Percentiles rank a stretch among this genome's conserved stretches.
Conservation (phyloP, 2,113 vertebrate genomes). For the Festucalex cinctus region DNA sequence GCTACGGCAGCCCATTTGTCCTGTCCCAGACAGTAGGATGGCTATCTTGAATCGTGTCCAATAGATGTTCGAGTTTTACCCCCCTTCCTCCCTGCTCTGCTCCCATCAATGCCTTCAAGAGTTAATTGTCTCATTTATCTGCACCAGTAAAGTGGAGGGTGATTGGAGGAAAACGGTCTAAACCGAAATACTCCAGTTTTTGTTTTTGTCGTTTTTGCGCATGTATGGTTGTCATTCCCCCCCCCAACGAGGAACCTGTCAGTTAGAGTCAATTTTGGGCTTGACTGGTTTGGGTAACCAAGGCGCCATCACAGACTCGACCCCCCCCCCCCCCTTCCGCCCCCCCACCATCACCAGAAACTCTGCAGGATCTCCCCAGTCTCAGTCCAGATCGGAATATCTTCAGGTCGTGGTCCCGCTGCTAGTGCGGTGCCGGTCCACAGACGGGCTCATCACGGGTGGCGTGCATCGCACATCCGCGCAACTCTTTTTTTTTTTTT, state of each 20-base stretch:
- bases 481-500: constrained; percentile 56
- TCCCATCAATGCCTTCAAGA: constrained; percentile 35
- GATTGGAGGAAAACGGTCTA: background rate
- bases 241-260: constrained; percentile 16
- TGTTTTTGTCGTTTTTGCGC: background rate
- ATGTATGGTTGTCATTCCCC: background rate
- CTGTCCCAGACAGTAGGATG: constrained; percentile 58
- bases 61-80: constrained; percentile 29
- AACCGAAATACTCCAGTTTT: constrained; percentile 14
- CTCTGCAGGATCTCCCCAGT: background rate
- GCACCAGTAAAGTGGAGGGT: background rate
- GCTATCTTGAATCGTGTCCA: constrained; percentile 51
- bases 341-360: background rate
- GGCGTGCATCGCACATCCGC: constrained; percentile 40
- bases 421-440: constrained; percentile 20
- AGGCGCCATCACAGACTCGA: constrained; percentile 50
- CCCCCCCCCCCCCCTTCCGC: constrained; percentile 6
- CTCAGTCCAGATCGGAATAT: constrained; percentile 58
- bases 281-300: constrained; percentile 23
- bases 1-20: constrained; percentile 41
- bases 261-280: constrained; percentile 37
- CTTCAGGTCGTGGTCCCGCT: constrained; percentile 39
- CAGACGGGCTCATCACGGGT: constrained; percentile 40
- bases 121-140: constrained; percentile 10
- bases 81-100: constrained; percentile 19